These are phyloP conservation scores for Ladona fulva DNA, from an alignment of 1,140 invertebrate species.

Conservation along the genomic window DNA sequence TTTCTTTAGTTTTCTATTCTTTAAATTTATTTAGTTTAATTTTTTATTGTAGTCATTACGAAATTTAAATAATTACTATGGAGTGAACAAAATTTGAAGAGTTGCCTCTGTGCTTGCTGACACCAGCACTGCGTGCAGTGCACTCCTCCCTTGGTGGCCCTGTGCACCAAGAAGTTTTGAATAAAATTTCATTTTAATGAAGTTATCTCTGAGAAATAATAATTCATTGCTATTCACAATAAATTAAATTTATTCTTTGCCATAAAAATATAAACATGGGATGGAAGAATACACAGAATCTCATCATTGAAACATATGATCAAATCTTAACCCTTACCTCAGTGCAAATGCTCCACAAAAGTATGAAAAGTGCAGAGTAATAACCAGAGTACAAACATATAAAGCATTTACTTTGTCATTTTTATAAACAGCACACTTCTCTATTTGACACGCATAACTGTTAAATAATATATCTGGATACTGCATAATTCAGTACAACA, in stretches of 20 bases:
- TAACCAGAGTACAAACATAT: neutral
- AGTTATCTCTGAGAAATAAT: neutral
- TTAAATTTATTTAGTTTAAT: too few species aligned
- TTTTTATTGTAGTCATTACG: too few species aligned
- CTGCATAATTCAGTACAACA: neutral
- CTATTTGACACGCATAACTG: neutral
- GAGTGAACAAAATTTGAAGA: too few species aligned
- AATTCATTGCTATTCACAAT: neutral
- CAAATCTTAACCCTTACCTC: neutral
- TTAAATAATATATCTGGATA: neutral
- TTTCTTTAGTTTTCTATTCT: too few species aligned
- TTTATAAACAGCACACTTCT: neutral
- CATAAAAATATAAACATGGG: slow-evolving; percentile 10
- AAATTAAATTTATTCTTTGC: slow-evolving; percentile 1
- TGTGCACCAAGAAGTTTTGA: too few species aligned
- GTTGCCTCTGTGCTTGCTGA: too few species aligned
- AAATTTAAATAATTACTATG: too few species aligned
- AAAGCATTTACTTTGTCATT: neutral
- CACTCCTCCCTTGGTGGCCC: too few species aligned
- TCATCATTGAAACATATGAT: neutral
- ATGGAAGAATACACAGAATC: neutral
- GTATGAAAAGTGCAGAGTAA: neutral
- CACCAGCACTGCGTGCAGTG: too few species aligned
- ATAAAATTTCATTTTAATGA: too few species aligned
- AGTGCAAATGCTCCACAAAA: neutral